Evolutionary conservation across 2,113 vertebrate genomes (phyloP).

Genomic region (Microtus pennsylvanicus): DNA sequence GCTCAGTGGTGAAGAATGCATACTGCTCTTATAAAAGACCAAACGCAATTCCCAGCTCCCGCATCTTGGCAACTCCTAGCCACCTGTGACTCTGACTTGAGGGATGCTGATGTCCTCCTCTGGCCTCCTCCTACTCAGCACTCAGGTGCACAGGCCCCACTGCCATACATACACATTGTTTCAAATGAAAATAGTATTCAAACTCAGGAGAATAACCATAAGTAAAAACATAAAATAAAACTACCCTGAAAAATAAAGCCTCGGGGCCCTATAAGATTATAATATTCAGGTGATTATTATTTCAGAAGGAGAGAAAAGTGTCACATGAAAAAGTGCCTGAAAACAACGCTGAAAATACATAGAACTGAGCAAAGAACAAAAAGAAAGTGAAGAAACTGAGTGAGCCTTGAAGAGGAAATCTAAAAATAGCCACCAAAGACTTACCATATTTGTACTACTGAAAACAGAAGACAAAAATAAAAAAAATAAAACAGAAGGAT

Average conservation of each 20-base stretch:
- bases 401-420: background rate
- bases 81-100: background rate
- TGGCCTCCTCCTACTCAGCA: background rate
- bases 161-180: background rate
- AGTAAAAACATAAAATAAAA: background rate
- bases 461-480: background rate
- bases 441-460: background rate
- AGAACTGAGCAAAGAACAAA: background rate
- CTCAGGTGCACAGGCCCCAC: background rate
- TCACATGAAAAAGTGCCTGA: background rate
- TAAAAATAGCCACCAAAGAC: conserved; percentile 6
- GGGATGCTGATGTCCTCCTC: background rate
- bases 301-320: background rate
- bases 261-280: background rate
- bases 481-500: background rate
- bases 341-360: background rate
- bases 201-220: background rate
- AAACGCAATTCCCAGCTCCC: background rate
- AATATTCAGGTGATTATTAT: background rate
- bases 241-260: background rate
- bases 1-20: background rate
- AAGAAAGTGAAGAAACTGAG: background rate
- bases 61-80: background rate
- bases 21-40: background rate
- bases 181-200: background rate